Base-by-base conservation (phyloP, 53 echinoderm and acorn worm genomes). In the Patiria pectinifera region DNA sequence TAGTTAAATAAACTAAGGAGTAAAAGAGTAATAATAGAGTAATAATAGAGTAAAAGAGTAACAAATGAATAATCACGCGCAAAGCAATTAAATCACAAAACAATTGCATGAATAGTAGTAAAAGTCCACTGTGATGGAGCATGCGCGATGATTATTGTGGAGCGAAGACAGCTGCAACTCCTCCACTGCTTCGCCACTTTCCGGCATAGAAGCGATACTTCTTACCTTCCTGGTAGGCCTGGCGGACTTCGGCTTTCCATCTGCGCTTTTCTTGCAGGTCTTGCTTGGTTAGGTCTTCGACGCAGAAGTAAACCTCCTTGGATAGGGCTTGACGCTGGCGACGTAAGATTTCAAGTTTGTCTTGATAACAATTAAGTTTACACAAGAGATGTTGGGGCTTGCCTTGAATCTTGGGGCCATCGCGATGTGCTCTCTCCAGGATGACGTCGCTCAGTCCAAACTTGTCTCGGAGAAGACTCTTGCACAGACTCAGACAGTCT, bases 371-470 rank as follows among this genome's bases (percentile, higher is more conserved):
- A 11, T 82, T 69, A 1, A 78, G 22, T 49, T 91, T 91, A 3
- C 81, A 3, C 10, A 91, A 46, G 35, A 91, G 66, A n/a, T 91
- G 91, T 3, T 82, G 62, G 10, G 82, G 71, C 10, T n/a, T 59
- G 5, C 82, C 91, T 13, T 44, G 45, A 4, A 3, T 9, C 11
- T 81, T n/a, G 23, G 82, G 82, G 44, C 82, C 91, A 25, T 91
- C 83, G 3, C 91, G 83, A 49, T 91, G 83, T 22, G 83, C 91
- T n/a, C 91, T 69, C 47, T 91, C 91, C 1, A 82, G n/a, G 25
- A 71, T 83, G 8, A 91, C 74, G 18, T 91, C 83, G 2, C 62
- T 0, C 63, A 83, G 3, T 0, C 19, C 91, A 43, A 91, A 91
- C 59, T 91, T 82, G 58, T 48, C 72, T 11, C 4, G 1, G 23